phyloP scores from a whole-genome alignment of 2,113 vertebrate genomes.

The Balaeniceps rex region DNA sequence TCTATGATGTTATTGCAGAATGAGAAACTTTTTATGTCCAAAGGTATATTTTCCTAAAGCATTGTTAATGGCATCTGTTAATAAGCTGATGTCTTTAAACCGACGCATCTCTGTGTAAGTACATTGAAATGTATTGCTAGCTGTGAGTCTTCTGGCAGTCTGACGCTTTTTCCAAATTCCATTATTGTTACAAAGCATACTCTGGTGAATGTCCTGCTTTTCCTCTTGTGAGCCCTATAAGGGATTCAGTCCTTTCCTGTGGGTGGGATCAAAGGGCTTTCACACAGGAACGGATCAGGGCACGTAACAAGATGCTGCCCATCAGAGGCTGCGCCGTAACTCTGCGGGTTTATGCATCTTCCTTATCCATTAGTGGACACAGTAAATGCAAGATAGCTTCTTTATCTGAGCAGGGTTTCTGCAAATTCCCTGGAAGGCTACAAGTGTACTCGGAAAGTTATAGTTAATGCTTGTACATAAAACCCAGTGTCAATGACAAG shows the following conservation, averaged over 20 bases:
- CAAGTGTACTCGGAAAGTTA: not conserved
- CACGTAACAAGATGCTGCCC: not conserved
- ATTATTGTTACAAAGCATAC: constrained; percentile 37
- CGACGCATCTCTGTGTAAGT: not conserved
- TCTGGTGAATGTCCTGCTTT: constrained; percentile 31
- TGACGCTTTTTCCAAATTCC: constrained; percentile 22
- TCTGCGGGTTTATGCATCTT: not conserved
- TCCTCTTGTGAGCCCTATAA: constrained; percentile 13
- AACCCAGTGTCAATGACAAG: not conserved
- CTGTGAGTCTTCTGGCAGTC: constrained; percentile 2
- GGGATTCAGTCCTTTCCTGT: not conserved
- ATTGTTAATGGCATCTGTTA: not conserved
- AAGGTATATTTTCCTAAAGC: not conserved
- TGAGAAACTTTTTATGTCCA: not conserved
- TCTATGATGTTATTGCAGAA: not conserved
- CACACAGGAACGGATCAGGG: fast-evolving
- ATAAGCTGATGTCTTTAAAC: not conserved
- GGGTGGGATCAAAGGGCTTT: constrained; percentile 2
- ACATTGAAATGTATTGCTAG: not conserved
- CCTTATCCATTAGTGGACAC: not conserved
- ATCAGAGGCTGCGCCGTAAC: not conserved
- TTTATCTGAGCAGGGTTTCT: not conserved
- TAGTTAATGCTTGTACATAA: not conserved
- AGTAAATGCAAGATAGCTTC: not conserved
- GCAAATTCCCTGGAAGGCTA: not conserved